Base-by-base conservation (phyloP, 2,113 vertebrate species). In the Trochalopteron elliotii region DNA sequence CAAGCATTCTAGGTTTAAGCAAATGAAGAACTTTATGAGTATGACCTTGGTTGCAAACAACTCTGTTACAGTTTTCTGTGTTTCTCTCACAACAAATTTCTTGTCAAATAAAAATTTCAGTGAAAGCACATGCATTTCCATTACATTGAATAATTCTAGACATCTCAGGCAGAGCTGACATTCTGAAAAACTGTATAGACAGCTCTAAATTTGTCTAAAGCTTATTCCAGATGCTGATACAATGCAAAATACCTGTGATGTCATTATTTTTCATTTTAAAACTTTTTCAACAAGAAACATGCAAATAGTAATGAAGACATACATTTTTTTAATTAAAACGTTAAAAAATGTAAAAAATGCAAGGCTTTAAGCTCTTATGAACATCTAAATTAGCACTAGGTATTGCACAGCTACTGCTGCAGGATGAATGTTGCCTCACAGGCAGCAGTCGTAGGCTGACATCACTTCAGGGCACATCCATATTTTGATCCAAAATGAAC, bases 181-280 rank as follows among this genome's bases (percentile, higher is more conserved):
- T 39, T 84, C 52, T 18, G 67, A 67, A 35, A 81, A 91, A 55
- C 30, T 1, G 1, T 2, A 83, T 0, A 75, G 64, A 87, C 56
- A 87, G 69, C 18, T 92, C 83, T 78, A 84, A 53, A 91, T 94
- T 81, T 84, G 65, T 67, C 91, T 78, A 35, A 89, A 74, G 30
- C 37, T 89, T 84, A 83, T 75, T 87, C 33, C 63, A 55, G 31
- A 81, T 67, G 45, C 25, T 81, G 42, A 87, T 87, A 67, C 55
- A 87, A 91, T 10, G 19, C 28, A 87, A 84, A 89, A 63, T 50
- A 78, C 11, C 59, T 27, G 33, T 16, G 72, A 61, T 15, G 9
- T 49, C 7, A 11, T 31, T 45, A 53, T 33, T 76, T 88, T 71
- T 83, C 0, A 1, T 77, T 90, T 80, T 69, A 80, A 77, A 64